Conservation (phyloP, 2,797 vertebrate genomes). For the Gorsachius magnificus region DNA sequence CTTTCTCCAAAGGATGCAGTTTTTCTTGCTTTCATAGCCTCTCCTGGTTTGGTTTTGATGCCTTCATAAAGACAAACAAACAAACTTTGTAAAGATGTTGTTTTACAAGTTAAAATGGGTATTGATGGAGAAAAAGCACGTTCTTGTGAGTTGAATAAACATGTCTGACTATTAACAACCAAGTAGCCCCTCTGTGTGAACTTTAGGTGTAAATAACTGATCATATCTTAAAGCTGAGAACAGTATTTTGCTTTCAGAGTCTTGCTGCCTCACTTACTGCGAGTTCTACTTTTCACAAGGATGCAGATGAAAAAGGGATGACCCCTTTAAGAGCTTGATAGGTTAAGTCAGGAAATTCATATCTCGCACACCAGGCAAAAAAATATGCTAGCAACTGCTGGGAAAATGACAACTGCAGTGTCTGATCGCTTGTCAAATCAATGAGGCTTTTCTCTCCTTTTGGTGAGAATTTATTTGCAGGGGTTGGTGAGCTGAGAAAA, state of each 20-base stretch:
- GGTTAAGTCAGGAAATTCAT: conserved; percentile 54
- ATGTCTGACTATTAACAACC: not conserved
- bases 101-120: not conserved
- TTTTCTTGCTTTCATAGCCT: not conserved
- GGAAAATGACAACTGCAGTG: conserved; percentile 68
- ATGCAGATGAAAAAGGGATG: conserved; percentile 14
- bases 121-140: not conserved
- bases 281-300: not conserved
- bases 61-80: not conserved
- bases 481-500: conserved; percentile 71
- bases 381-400: conserved; percentile 67
- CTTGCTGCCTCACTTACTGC: not conserved
- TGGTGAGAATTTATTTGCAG: conserved; percentile 70
- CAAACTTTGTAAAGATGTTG: not conserved
- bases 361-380: conserved; percentile 60
- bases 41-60: not conserved
- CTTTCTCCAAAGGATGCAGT: not conserved
- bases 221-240: not conserved
- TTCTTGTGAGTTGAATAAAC: not conserved
- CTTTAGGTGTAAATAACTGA: not conserved
- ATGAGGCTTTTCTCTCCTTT: conserved; percentile 73
- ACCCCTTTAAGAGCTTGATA: conserved; percentile 52
- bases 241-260: not conserved
- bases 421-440: conserved; percentile 67
- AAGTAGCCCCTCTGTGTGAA: not conserved